Percentiles rank a stretch among this genome's conserved stretches.
These are phyloP conservation scores for Sarcophilus harrisii DNA, from an alignment of 2,797 vertebrate genomes.

Conservation along the genomic window DNA sequence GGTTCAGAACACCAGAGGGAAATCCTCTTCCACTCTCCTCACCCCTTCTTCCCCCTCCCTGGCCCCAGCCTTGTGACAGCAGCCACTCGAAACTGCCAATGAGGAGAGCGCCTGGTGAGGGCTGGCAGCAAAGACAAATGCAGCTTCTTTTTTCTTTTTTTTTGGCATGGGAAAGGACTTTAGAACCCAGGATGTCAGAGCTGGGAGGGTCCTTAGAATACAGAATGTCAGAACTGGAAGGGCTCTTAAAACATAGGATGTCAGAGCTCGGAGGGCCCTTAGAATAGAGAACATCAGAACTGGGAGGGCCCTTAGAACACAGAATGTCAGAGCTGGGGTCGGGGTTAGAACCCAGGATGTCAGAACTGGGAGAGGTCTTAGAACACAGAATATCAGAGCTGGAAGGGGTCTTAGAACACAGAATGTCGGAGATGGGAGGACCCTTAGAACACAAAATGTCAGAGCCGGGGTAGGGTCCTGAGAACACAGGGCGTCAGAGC, in stretches of 20 bases:
- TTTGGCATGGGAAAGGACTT: not conserved
- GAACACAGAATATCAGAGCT: too few relatives aligned
- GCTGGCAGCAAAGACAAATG: not conserved
- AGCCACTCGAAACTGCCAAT: not conserved
- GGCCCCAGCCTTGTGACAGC: not conserved
- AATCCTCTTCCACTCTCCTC: slow-evolving; percentile 40
- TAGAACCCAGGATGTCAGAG: not conserved
- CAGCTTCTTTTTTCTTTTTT: not conserved
- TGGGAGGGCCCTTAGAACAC: not conserved
- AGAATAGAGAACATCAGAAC: not conserved
- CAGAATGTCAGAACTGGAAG: not conserved
- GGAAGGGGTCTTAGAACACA: too few relatives aligned
- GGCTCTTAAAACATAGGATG: not conserved
- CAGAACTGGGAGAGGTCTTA: too few relatives aligned
- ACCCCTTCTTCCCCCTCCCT: not conserved
- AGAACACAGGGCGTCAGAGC: not conserved
- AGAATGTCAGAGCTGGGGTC: not conserved
- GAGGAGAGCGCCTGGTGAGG: not conserved
- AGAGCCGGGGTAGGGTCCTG: not conserved
- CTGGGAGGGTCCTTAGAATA: not conserved
- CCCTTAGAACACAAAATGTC: too few relatives aligned
- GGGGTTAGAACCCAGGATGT: not conserved
- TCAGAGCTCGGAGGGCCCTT: accelerated
- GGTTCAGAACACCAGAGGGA: slow-evolving; percentile 77
- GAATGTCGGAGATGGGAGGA: too few relatives aligned